A percentile compares a stretch with the other conserved stretches of the same genome.
Evolutionary conservation across 1,140 invertebrate species (phyloP).

Genomic region (Lucilia cuprina): DNA sequence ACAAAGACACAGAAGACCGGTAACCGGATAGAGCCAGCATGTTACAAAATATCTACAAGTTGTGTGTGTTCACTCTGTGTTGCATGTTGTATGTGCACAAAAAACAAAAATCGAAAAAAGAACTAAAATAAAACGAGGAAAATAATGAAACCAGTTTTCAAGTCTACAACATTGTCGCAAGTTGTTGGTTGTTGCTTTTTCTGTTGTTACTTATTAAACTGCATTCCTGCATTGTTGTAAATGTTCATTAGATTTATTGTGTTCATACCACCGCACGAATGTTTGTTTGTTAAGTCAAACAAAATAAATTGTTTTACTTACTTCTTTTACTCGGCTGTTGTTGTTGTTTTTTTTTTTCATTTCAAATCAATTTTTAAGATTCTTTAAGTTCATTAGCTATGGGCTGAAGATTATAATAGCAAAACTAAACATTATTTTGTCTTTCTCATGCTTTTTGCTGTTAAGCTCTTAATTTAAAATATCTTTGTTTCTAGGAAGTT

Average conservation of each 20-base stretch:
- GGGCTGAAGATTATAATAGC: not conserved
- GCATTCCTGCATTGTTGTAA: not conserved
- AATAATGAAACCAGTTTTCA: conserved; percentile 9
- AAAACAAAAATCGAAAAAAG: too few relatives aligned
- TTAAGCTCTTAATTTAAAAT: too few relatives aligned
- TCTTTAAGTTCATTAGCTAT: conserved; percentile 1
- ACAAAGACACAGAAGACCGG: conserved; percentile 1
- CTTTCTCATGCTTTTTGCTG: not conserved
- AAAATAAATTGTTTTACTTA: not conserved
- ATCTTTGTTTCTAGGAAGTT: too few relatives aligned
- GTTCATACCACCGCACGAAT: not conserved
- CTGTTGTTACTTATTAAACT: not conserved
- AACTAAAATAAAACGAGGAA: not conserved
- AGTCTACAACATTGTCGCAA: not conserved
- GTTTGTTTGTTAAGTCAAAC: not conserved
- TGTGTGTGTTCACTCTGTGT: not conserved
- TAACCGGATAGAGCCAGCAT: conserved; percentile 4
- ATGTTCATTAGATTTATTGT: conserved; percentile 8
- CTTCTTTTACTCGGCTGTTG: not conserved
- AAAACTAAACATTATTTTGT: not conserved
- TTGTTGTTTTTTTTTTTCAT: too few relatives aligned
- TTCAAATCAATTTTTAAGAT: not conserved
- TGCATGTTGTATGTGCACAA: not conserved
- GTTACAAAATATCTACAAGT: not conserved
- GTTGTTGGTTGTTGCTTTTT: not conserved